phyloP scores from a whole-genome alignment of 2,113 vertebrate species.

The Cryptotis parvus region DNA sequence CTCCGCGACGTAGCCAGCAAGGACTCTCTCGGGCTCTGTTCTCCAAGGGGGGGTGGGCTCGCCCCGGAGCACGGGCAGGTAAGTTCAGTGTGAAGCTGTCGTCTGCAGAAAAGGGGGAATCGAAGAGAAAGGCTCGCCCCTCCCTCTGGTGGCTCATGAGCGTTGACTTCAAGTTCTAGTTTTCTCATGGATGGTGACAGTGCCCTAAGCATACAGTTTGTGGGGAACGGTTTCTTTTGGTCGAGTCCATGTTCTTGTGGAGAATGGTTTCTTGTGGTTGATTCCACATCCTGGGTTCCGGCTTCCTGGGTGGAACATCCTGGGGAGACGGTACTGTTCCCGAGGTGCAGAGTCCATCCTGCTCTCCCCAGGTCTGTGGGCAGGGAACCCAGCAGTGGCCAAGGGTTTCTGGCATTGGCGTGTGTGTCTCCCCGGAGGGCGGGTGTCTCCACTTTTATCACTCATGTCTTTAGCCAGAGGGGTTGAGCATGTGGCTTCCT shows the following conservation, averaged over 20 bases:
- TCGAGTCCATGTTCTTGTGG: no score
- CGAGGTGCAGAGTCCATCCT: no score
- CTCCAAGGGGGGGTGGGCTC: no score
- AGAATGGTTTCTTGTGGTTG: no score
- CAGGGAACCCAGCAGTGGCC: neutral
- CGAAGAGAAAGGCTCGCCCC: neutral
- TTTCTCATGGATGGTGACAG: neutral
- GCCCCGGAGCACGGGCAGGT: no score
- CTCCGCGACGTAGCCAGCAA: neutral
- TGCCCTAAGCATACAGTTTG: neutral
- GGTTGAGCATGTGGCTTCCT: neutral
- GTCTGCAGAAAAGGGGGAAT: neutral
- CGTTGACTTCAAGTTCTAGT: neutral
- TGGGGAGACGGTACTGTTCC: no score
- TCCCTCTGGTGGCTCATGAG: neutral
- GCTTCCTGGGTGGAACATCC: no score
- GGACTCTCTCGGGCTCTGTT: neutral
- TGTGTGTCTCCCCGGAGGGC: neutral
- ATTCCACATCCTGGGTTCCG: no score
- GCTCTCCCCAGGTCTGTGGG: neutral
- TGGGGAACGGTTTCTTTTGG: neutral
- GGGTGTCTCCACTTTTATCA: neutral
- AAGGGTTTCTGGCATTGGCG: neutral
- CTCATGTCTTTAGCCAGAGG: neutral
- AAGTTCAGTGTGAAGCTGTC: neutral